Conservation (phyloP, 2,797 vertebrate genomes). For the Hapalemur alaotrensis region DNA sequence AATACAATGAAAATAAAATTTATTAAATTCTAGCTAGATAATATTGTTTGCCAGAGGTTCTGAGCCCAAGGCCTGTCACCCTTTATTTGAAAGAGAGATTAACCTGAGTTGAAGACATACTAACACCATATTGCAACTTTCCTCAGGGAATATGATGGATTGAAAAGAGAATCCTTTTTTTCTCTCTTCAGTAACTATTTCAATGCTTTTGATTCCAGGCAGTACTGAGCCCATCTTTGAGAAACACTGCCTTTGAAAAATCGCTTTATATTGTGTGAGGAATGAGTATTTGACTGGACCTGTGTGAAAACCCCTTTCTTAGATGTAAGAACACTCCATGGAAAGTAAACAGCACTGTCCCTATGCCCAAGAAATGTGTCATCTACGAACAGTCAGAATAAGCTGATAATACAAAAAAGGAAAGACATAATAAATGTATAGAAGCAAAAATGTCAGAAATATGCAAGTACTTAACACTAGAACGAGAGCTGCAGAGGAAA, state of each 20-base stretch:
- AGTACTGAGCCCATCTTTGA: background rate
- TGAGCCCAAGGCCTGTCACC: background rate
- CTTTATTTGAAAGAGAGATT: background rate
- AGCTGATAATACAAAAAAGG: background rate
- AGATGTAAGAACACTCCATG: background rate
- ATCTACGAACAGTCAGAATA: background rate
- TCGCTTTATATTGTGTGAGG: background rate
- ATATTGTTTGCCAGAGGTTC: background rate
- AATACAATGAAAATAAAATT: slow-evolving; percentile 7
- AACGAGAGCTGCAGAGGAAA: background rate
- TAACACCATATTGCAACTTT: background rate
- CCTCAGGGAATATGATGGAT: background rate
- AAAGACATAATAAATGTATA: too few species aligned
- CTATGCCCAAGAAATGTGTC: background rate
- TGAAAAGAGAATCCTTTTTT: background rate
- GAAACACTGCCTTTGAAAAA: background rate
- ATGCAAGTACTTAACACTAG: background rate
- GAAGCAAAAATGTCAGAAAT: background rate
- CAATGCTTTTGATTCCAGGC: background rate
- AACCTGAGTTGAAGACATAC: background rate
- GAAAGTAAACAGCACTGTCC: background rate
- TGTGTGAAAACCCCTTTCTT: background rate
- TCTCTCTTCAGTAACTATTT: background rate
- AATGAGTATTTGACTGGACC: background rate
- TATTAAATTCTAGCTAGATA: background rate